These are phyloP conservation scores for Brachionus plicatilis DNA, from an alignment of 1,140 invertebrate genomes.

Conservation along the genomic window DNA sequence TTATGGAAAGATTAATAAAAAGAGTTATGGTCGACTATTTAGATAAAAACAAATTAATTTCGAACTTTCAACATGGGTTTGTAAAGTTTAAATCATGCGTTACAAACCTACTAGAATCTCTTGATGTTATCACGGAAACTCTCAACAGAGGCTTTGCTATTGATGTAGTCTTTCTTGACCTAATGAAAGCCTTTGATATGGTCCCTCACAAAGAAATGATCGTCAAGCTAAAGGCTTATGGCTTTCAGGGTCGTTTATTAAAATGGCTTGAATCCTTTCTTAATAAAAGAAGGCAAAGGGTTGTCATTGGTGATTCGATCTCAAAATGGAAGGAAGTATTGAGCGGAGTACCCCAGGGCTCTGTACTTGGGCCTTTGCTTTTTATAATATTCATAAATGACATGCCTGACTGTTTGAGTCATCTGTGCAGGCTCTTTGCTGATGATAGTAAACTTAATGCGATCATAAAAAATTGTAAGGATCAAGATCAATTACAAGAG, in stretches of 20 bases:
- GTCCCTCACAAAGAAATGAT: no score
- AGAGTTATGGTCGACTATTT: background rate
- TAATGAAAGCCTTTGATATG: no score
- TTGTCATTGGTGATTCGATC: background rate
- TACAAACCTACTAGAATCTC: background rate
- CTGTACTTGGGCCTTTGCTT: background rate
- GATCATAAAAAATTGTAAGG: background rate
- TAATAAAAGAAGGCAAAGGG: background rate
- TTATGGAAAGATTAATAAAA: background rate
- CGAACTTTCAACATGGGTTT: background rate
- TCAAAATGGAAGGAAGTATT: background rate
- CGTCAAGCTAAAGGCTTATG: no score
- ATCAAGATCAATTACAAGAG: background rate
- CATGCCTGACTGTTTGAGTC: background rate
- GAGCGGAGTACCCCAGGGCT: background rate
- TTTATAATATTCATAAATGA: background rate
- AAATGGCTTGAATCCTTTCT: no score
- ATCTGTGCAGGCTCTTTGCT: background rate
- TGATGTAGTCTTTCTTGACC: no score
- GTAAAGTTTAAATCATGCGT: background rate
- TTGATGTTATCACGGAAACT: no score
- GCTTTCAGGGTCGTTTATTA: no score
- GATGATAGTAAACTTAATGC: background rate
- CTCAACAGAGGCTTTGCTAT: no score
- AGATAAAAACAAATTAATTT: background rate